A percentile compares a stretch with the other conserved stretches of the same genome.
Conservation (phyloP, 1,140 invertebrate species). For the Venturia canescens region DNA sequence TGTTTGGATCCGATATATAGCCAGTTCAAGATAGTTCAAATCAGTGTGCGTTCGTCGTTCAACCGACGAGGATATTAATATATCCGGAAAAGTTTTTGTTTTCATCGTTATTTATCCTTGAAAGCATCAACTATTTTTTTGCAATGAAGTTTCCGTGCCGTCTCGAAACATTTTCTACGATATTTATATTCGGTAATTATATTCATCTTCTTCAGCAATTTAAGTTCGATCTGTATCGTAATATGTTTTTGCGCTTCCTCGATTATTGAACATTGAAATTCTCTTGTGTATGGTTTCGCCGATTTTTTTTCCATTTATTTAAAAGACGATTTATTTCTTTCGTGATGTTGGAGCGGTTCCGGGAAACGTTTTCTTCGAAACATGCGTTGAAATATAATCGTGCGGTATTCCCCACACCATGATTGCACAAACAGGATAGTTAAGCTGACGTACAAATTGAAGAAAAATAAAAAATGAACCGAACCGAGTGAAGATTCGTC, state of each 20-base stretch:
- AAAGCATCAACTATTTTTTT: not conserved
- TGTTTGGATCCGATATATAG: not conserved
- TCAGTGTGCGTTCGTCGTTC: not conserved
- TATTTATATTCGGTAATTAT: conserved; percentile 24
- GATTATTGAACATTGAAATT: not conserved
- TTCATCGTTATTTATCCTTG: not conserved
- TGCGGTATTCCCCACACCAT: not conserved
- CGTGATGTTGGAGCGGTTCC: not conserved
- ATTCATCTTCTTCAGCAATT: not conserved
- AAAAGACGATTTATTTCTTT: not conserved
- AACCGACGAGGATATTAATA: not conserved
- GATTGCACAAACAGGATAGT: conserved; percentile 12
- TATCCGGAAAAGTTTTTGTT: not conserved
- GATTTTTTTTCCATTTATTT: not conserved
- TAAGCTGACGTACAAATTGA: not conserved
- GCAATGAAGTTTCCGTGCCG: not conserved
- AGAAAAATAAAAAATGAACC: not conserved
- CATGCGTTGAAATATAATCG: not conserved
- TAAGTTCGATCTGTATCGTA: not conserved
- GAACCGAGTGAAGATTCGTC: not conserved
- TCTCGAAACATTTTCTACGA: not conserved
- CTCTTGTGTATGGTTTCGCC: not conserved
- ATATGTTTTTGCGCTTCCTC: too few relatives aligned
- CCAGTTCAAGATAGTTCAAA: not conserved
- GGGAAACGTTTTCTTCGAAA: not conserved